phyloP scores from a whole-genome alignment of 2,113 vertebrate species.

The Hystrix brachyura region DNA sequence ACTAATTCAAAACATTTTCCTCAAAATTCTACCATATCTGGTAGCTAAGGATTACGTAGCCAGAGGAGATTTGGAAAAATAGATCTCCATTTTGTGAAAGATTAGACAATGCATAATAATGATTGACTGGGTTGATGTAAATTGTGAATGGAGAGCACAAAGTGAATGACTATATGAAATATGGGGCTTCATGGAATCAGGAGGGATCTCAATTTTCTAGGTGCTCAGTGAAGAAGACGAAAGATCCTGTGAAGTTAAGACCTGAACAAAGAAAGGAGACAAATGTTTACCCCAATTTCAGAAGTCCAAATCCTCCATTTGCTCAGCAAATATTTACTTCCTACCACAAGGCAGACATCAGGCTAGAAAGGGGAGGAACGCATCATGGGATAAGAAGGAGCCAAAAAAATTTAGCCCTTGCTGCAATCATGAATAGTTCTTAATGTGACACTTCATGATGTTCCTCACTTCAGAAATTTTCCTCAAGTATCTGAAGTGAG shows the following conservation, averaged over 20 bases:
- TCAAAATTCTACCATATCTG: slow-evolving; percentile 12
- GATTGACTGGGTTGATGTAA: background rate
- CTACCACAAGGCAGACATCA: background rate
- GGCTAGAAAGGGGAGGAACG: slow-evolving; percentile 20
- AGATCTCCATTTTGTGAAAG: background rate
- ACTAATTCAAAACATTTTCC: background rate
- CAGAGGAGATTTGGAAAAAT: background rate
- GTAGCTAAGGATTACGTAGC: background rate
- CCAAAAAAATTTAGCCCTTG: background rate
- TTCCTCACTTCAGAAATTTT: background rate
- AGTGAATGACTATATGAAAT: background rate
- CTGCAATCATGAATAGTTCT: background rate
- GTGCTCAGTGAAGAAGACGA: background rate
- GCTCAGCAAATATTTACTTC: slow-evolving; percentile 47
- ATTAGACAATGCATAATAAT: background rate
- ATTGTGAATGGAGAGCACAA: background rate
- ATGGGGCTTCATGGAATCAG: background rate
- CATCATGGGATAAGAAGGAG: background rate
- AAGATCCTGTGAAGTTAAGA: slow-evolving; percentile 11
- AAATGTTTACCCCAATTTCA: slow-evolving; percentile 60
- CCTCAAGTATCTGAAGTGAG: background rate
- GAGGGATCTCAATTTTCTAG: background rate
- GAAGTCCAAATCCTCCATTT: slow-evolving; percentile 40
- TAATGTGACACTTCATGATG: background rate
- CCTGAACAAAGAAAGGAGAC: slow-evolving; percentile 19